Evolutionary conservation across 2,113 vertebrate species (phyloP), one percentile per base, ranked within the genome.

Genomic region (Aptenodytes forsteri): DNA sequence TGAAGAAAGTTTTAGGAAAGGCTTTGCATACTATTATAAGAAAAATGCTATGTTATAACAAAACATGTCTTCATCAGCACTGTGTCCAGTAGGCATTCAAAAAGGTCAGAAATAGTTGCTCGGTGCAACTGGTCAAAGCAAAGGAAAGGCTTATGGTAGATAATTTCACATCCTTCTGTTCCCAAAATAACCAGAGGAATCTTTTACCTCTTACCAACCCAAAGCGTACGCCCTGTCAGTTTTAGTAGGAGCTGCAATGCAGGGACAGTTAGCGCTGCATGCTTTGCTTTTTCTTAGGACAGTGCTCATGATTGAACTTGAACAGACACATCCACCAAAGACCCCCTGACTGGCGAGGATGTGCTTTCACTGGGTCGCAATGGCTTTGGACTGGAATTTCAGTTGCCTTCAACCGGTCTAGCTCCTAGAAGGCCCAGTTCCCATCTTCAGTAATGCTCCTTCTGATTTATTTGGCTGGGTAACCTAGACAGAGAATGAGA

Each of bases 1-100:
- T 92, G 89, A 85, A 69, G 65, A 40, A 94, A 91, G 91, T 95
- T 95, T 78, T 56, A 73, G 69, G 73, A n/a, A 87, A 83, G 75
- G 47, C 46, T 92, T 90, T 95, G 92, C 73, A 75, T 87, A 42
- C 16, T 15, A 4, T 92, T 64, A 52, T 5, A 62, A 77, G 47
- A 42, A 62, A 89, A 89, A 81, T 9, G n/a, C 38, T 46, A 2
- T 11, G 42, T 55, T 88, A 16, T 42, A 23, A 46, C n/a, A 55
- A 64, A n/a, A 4, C 19, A 11, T 11, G 16, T 34, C n/a, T 73
- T 81, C 25, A 23, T 89, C 88, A 70, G 64, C 72, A 26, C 40
- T 19, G 84, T 19, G 34, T 18, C 22, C 72, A 55, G 23, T 5
- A 62, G 56, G 7, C 56, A 40, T 38, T 44, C 44, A 38, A 8